A percentile compares a stretch with the other conserved stretches of the same genome.
Evolutionary conservation across 2,113 vertebrate genomes (phyloP).

Genomic region (Catharus fuscescens): DNA sequence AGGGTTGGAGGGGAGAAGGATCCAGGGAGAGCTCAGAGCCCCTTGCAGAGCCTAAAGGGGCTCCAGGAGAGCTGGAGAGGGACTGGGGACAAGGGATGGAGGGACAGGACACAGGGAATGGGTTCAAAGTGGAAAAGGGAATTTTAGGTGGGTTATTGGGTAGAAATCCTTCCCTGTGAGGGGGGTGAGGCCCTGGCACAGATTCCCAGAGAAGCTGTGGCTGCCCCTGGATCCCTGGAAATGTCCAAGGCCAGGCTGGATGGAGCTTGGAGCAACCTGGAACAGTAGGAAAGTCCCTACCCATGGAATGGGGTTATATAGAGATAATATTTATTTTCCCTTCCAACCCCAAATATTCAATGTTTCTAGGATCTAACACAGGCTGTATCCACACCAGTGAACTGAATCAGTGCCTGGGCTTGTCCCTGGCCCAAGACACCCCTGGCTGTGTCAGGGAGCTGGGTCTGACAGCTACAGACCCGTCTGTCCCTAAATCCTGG

Average conservation of each 20-base stretch:
- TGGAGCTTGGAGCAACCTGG: fast-evolving
- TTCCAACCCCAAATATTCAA: neutral
- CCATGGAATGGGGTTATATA: neutral
- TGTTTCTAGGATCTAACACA: neutral
- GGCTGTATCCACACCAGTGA: neutral
- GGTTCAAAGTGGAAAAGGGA: neutral
- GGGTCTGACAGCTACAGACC: neutral
- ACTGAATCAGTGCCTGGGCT: neutral
- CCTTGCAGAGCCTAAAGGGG: neutral
- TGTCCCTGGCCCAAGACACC: neutral
- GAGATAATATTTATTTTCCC: neutral
- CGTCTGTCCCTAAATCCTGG: neutral
- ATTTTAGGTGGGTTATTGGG: neutral
- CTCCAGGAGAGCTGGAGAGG: neutral
- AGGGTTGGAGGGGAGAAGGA: neutral
- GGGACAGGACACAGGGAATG: neutral
- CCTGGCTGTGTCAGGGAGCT: neutral
- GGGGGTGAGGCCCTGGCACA: fast-evolving
- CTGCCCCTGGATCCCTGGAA: neutral
- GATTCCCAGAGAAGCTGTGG: neutral
- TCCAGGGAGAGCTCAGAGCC: neutral
- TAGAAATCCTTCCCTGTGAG: fast-evolving
- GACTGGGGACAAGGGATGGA: fast-evolving
- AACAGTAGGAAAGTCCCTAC: fast-evolving
- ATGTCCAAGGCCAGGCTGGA: neutral